Conservation (phyloP, 2,113 vertebrate genomes). For the Cepphus grylle region DNA sequence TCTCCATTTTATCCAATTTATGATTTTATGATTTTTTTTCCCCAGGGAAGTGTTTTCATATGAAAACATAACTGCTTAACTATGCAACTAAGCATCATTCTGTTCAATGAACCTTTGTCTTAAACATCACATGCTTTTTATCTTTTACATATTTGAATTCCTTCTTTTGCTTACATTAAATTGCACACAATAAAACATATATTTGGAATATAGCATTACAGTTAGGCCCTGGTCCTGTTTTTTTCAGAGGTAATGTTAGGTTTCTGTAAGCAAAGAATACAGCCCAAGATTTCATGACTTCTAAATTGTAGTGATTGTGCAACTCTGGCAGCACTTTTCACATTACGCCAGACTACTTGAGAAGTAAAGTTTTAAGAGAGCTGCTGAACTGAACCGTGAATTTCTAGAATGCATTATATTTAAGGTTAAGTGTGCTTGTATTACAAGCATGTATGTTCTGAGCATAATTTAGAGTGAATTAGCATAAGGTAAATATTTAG, state of each 20-base stretch:
- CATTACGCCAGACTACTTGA: not conserved
- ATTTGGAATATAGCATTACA: not conserved
- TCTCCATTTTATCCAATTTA: not conserved
- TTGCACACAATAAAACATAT: not conserved
- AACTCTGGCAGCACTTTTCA: not conserved
- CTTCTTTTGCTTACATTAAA: not conserved
- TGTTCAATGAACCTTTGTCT: not conserved
- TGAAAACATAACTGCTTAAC: not conserved
- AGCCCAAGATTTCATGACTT: not conserved
- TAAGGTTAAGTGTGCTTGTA: conserved; percentile 11
- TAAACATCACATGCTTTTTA: not conserved
- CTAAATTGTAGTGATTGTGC: not conserved
- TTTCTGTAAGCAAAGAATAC: not conserved
- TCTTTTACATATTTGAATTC: not conserved
- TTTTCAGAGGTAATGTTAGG: not conserved
- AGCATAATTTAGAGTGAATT: conserved; percentile 53
- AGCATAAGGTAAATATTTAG: conserved; percentile 63
- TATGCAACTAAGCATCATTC: not conserved
- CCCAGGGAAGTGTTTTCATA: not conserved
- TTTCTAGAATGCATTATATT: not conserved
- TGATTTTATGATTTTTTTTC: not conserved
- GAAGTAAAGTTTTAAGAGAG: not conserved
- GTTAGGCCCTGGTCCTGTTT: not conserved
- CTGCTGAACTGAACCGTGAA: not conserved
- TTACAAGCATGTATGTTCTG: conserved; percentile 27